A percentile compares a stretch with the other conserved stretches of the same genome.
phyloP scores from a whole-genome alignment of 30 jellyfish, hydroid and myxozoan genomes.

The Morbakka virulenta region DNA sequence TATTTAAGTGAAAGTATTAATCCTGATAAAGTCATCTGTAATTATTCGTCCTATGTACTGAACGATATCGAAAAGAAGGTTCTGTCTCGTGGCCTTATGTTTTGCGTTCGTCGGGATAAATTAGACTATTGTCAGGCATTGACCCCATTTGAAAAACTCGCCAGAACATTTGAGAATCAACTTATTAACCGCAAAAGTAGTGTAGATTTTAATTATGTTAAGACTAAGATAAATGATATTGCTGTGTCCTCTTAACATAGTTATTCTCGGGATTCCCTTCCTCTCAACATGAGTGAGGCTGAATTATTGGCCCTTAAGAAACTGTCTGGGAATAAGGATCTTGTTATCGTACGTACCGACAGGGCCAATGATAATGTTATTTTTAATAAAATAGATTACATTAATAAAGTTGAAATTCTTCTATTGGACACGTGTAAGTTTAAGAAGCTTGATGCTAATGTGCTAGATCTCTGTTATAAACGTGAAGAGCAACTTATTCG shows the following conservation, averaged over 20 bases:
- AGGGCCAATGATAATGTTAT: background rate
- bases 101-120: background rate
- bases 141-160: background rate
- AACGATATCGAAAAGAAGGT: constrained; percentile 8
- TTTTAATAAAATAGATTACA: background rate
- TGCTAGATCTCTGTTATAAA: background rate
- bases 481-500: background rate
- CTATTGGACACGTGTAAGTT: background rate
- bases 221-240: background rate
- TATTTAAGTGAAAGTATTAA: constrained; percentile 1
- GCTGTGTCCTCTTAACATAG: too few relatives aligned
- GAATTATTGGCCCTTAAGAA: background rate
- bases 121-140: background rate
- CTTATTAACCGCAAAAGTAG: too few relatives aligned
- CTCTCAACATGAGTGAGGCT: background rate
- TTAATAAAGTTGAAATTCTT: background rate
- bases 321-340: background rate
- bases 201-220: background rate
- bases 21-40: constrained; percentile 1
- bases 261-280: too few relatives aligned
- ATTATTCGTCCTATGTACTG: background rate
- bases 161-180: background rate
- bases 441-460: background rate
- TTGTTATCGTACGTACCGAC: background rate
- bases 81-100: constrained; percentile 1